Evolutionary conservation across 2,113 vertebrate genomes (phyloP).

Genomic region (Fulmarus glacialis): DNA sequence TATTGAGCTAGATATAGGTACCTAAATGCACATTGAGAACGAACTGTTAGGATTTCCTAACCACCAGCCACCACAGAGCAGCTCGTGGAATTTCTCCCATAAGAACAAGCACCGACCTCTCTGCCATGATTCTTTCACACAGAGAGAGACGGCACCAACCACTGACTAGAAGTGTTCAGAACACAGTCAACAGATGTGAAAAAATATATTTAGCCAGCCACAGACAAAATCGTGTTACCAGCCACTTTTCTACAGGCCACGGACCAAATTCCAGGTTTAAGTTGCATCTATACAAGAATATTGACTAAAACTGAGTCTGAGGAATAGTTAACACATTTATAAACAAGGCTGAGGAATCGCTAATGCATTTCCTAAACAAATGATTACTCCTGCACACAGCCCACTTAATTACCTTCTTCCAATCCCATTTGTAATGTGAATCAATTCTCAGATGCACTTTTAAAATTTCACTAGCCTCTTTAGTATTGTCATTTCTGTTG

Average conservation of each 20-base stretch:
- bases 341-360: not conserved
- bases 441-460: not conserved
- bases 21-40: not conserved
- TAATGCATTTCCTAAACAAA: not conserved
- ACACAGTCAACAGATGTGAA: not conserved
- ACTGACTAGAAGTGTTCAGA: not conserved
- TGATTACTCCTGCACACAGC: not conserved
- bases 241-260: not conserved
- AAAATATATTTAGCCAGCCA: not conserved
- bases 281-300: not conserved
- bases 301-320: not conserved
- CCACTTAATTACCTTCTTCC: not conserved
- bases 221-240: not conserved
- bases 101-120: not conserved
- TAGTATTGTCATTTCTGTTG: not conserved
- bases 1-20: fast-evolving
- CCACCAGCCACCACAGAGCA: not conserved
- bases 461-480: not conserved
- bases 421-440: not conserved
- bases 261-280: not conserved
- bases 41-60: not conserved
- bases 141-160: not conserved
- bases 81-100: not conserved
- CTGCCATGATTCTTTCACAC: not conserved
- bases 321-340: not conserved